Conservation (phyloP, 2,888 invertebrate species). For the Aphidius colemani region DNA sequence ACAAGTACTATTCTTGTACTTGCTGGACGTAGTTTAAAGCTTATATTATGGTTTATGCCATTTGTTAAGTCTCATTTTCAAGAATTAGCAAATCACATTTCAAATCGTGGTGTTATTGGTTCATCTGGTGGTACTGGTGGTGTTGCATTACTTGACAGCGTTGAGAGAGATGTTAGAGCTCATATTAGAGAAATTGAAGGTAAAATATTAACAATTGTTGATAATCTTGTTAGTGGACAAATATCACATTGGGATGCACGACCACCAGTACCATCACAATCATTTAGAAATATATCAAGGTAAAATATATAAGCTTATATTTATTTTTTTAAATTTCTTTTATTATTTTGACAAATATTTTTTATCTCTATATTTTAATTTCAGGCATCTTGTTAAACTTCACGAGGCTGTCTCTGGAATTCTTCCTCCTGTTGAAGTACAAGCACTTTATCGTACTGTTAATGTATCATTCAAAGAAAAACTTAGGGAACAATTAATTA, state of each 20-base stretch:
- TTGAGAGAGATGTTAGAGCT: conserved; percentile 79
- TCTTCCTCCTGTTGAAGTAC: conserved; percentile 79
- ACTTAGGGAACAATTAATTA: conserved; percentile 79
- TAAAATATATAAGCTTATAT: conserved; percentile 54
- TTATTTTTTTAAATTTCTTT: not conserved
- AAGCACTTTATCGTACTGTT: conserved; percentile 75
- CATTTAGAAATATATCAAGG: conserved; percentile 84
- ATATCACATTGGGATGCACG: conserved; percentile 89
- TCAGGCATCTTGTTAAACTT: conserved; percentile 80
- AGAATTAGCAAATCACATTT: conserved; percentile 52
- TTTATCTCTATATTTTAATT: conserved; percentile 44
- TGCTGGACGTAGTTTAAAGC: conserved; percentile 81
- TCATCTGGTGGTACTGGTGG: conserved; percentile 49
- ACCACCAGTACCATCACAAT: conserved; percentile 92
- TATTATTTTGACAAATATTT: conserved; percentile 1
- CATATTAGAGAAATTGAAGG: conserved; percentile 91
- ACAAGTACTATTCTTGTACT: conserved; percentile 92
- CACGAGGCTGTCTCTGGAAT: conserved; percentile 89
- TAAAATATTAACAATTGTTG: conserved; percentile 90
- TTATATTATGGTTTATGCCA: conserved; percentile 80
- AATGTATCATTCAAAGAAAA: conserved; percentile 87
- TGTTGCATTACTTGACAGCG: conserved; percentile 65
- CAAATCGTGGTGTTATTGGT: conserved; percentile 43
- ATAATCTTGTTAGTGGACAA: conserved; percentile 80
- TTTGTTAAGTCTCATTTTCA: conserved; percentile 73